Evolutionary conservation across 2,888 invertebrate species (phyloP).

Genomic region (Opisthograptis luteolata): DNA sequence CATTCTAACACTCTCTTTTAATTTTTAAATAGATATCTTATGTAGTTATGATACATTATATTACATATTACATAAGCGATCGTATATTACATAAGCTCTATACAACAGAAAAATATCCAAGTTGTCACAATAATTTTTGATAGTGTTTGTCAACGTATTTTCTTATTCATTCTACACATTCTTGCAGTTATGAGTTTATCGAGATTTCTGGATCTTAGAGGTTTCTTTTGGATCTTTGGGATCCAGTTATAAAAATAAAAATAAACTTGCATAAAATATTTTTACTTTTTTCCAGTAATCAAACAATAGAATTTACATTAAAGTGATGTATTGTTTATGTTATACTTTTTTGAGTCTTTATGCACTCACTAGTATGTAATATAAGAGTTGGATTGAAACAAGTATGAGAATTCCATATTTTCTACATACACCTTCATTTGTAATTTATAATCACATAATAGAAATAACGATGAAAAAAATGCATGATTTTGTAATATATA

Average conservation of each 20-base stretch:
- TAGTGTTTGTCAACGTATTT: neutral
- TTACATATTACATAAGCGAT: no score
- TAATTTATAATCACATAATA: neutral
- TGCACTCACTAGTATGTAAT: neutral
- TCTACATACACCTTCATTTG: neutral
- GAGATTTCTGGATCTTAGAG: no score
- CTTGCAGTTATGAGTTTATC: no score
- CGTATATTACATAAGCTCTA: no score
- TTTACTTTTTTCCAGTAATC: neutral
- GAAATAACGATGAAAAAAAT: neutral
- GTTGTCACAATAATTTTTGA: constrained; percentile 1
- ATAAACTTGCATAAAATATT: neutral
- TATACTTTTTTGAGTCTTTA: no score
- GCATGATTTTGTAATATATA: constrained; percentile 1
- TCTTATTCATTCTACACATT: neutral
- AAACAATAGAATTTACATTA: no score
- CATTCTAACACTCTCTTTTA: constrained; percentile 1
- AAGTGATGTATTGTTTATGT: no score
- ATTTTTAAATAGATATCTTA: constrained; percentile 37
- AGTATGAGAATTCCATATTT: neutral
- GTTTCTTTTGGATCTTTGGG: no score
- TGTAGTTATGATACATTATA: constrained; percentile 39
- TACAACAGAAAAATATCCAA: no score
- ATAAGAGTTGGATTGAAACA: no score
- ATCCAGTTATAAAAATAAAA: neutral